Percentiles rank a stretch among this genome's conserved stretches.
phyloP scores from a whole-genome alignment of 2,797 vertebrate genomes.

The Diplodus puntazzo region DNA sequence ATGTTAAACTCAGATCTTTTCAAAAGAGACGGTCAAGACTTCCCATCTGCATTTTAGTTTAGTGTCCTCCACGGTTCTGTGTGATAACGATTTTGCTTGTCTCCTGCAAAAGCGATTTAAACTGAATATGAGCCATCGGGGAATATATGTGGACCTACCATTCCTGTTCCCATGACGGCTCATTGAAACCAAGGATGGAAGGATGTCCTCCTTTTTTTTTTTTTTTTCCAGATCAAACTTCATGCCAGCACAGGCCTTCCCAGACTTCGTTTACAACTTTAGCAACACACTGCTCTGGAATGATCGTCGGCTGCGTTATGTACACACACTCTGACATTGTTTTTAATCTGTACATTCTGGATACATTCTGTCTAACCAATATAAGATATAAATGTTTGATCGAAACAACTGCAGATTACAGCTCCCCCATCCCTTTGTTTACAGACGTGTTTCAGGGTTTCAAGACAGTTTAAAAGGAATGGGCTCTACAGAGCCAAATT shows the following conservation, averaged over 20 bases:
- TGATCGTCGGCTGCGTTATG: constrained; percentile 34
- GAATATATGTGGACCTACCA: constrained; percentile 42
- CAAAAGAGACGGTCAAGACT: constrained; percentile 6
- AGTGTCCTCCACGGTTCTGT: constrained; percentile 13
- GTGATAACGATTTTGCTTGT: constrained; percentile 21
- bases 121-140: constrained; percentile 59
- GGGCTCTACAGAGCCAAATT: constrained; percentile 81
- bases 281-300: constrained; percentile 47
- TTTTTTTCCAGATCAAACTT: constrained; percentile 52
- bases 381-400: constrained; percentile 66
- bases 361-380: constrained; percentile 45
- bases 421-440: constrained; percentile 70
- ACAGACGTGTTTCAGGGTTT: constrained; percentile 77
- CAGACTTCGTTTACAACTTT: constrained; percentile 54
- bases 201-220: constrained; percentile 62
- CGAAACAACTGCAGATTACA: constrained; percentile 70
- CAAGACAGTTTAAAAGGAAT: constrained; percentile 82
- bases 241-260: constrained; percentile 55
- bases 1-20: constrained; percentile 32
- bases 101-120: constrained; percentile 61
- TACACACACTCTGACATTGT: constrained; percentile 47
- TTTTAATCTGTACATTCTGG: constrained; percentile 46
- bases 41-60: constrained; percentile 47
- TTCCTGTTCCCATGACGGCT: constrained; percentile 69
- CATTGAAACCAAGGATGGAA: constrained; percentile 70